Evolutionary conservation across 2,113 vertebrate species (phyloP).

Genomic region (Tychaedon coryphoeus): DNA sequence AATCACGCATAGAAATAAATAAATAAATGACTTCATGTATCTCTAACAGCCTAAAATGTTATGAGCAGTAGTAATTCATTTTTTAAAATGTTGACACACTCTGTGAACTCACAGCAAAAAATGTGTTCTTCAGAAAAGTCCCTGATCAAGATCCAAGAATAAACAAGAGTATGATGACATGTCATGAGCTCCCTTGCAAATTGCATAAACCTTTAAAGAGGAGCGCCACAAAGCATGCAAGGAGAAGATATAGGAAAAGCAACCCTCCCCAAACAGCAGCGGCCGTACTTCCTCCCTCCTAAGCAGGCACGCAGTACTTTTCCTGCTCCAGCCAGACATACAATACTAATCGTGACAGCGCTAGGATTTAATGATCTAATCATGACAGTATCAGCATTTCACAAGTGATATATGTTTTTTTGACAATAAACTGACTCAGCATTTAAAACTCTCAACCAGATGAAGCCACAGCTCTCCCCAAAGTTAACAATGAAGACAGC

Average conservation of each 20-base stretch:
- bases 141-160: constrained; percentile 65
- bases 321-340: constrained; percentile 20
- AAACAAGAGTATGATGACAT: constrained; percentile 59
- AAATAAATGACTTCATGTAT: constrained; percentile 34
- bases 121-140: constrained; percentile 68
- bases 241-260: background rate
- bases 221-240: constrained; percentile 25
- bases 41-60: constrained; percentile 41
- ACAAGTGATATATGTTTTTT: constrained; percentile 23
- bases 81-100: constrained; percentile 71
- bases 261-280: background rate
- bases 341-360: background rate
- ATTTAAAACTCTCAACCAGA: constrained; percentile 28
- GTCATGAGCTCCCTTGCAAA: constrained; percentile 45
- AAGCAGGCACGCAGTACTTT: constrained; percentile 22
- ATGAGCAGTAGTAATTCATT: constrained; percentile 56
- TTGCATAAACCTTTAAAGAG: constrained; percentile 58
- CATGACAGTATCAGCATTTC: constrained; percentile 54
- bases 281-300: background rate
- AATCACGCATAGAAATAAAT: constrained; percentile 39
- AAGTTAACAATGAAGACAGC: constrained; percentile 30
- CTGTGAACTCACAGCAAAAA: constrained; percentile 72
- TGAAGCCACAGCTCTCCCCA: constrained; percentile 13
- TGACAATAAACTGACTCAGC: constrained; percentile 55
- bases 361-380: constrained; percentile 42